phyloP scores from a whole-genome alignment of 2,113 vertebrate genomes.

The Erythrocebus patas region DNA sequence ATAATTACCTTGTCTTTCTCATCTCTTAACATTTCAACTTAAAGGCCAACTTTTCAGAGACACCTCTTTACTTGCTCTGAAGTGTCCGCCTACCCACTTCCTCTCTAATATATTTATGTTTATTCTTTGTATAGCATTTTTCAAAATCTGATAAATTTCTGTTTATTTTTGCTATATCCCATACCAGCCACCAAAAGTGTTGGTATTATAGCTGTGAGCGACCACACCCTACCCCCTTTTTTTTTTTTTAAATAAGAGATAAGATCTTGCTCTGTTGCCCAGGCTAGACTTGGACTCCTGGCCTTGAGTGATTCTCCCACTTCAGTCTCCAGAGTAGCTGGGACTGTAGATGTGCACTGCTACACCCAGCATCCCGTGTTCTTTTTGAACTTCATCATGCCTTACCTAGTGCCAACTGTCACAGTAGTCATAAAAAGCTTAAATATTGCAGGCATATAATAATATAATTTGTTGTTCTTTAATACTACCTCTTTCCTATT shows the following conservation, averaged over 20 bases:
- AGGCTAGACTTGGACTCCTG: not conserved
- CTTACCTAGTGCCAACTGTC: not conserved
- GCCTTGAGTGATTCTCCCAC: not conserved
- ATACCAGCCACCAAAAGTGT: not conserved
- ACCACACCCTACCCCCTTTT: fast-evolving
- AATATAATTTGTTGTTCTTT: not conserved
- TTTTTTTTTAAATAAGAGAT: not conserved
- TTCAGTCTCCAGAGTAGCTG: not conserved
- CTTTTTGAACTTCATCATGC: not conserved
- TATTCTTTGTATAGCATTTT: not conserved
- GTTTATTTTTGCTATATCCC: not conserved
- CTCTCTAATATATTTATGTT: not conserved
- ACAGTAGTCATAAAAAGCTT: not conserved
- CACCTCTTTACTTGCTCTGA: not conserved
- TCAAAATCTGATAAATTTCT: not conserved
- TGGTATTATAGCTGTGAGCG: not conserved
- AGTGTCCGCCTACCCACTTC: not conserved
- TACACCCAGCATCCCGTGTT: not conserved
- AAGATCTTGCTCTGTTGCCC: not conserved
- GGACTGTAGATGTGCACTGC: not conserved
- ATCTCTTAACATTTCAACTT: not conserved
- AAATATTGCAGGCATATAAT: not conserved
- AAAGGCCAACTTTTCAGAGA: not conserved
- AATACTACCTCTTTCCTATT: not conserved
- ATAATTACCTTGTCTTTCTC: not conserved